Conservation (phyloP, 2,113 vertebrate species). For the Felis catus region DNA sequence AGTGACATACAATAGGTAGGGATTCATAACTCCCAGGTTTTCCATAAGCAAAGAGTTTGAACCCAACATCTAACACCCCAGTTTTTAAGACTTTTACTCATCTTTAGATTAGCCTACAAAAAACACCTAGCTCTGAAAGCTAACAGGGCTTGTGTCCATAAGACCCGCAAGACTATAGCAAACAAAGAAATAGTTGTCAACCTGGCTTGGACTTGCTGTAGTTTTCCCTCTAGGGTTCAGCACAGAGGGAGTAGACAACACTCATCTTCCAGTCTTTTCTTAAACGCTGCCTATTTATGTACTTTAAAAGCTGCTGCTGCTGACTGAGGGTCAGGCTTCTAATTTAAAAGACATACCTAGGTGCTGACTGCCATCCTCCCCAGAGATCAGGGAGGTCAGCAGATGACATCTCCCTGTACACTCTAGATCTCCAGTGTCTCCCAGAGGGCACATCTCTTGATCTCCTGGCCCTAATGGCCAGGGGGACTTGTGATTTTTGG, state of each 20-base stretch:
- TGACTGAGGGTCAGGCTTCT: background rate
- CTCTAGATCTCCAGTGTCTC: background rate
- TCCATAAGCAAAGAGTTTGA: background rate
- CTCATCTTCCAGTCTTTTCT: background rate
- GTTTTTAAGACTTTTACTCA: background rate
- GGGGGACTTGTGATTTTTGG: background rate
- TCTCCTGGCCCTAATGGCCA: background rate
- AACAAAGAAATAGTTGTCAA: background rate
- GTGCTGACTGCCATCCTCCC: background rate
- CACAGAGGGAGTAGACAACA: background rate
- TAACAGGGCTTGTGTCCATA: background rate
- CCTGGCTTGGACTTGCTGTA: background rate
- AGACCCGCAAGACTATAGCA: background rate
- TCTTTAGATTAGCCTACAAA: background rate
- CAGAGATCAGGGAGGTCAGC: background rate
- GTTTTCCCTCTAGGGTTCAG: background rate
- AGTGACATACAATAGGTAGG: background rate
- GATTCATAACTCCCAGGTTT: background rate
- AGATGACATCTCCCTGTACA: background rate
- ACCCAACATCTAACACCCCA: background rate
- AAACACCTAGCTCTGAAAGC: background rate
- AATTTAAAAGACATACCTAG: background rate
- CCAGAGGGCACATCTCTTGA: background rate
- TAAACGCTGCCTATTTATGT: background rate
- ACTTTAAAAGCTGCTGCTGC: background rate